Conservation (phyloP, 2,888 invertebrate species). For the Drosophila histrio region DNA sequence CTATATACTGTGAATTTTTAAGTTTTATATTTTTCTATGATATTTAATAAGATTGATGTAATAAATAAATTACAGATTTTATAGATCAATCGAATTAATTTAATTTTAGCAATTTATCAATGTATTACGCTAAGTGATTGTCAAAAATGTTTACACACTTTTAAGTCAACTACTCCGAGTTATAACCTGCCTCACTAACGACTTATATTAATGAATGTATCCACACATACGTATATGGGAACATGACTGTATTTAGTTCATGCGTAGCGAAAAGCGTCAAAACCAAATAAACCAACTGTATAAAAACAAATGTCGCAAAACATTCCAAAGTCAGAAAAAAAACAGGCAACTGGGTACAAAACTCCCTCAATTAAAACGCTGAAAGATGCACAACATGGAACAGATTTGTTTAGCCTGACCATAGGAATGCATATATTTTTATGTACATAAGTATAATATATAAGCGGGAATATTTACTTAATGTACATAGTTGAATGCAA, state of each 20-base stretch:
- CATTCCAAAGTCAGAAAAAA: conserved; percentile 44
- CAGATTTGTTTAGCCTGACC: conserved; percentile 57
- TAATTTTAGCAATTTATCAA: neutral
- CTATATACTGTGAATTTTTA: no score
- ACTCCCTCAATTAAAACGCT: neutral
- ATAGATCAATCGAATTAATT: neutral
- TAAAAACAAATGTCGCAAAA: conserved; percentile 57
- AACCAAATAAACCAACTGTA: conserved; percentile 50
- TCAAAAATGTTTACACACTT: neutral
- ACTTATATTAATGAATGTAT: neutral
- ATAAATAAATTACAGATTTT: no score
- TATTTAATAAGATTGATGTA: neutral
- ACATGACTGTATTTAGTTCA: neutral
- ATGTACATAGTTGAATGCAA: conserved; percentile 36
- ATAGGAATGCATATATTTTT: conserved; percentile 37
- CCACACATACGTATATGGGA: neutral
- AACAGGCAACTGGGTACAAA: conserved; percentile 30
- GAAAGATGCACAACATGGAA: conserved; percentile 43
- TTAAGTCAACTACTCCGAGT: neutral
- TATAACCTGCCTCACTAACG: conserved; percentile 41
- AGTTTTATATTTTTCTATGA: neutral
- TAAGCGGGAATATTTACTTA: conserved; percentile 5
- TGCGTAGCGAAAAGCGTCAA: conserved; percentile 4
- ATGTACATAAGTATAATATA: neutral
- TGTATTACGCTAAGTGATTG: neutral